Conservation (phyloP, 2,888 invertebrate genomes). For the Hyposoter dolosus region DNA sequence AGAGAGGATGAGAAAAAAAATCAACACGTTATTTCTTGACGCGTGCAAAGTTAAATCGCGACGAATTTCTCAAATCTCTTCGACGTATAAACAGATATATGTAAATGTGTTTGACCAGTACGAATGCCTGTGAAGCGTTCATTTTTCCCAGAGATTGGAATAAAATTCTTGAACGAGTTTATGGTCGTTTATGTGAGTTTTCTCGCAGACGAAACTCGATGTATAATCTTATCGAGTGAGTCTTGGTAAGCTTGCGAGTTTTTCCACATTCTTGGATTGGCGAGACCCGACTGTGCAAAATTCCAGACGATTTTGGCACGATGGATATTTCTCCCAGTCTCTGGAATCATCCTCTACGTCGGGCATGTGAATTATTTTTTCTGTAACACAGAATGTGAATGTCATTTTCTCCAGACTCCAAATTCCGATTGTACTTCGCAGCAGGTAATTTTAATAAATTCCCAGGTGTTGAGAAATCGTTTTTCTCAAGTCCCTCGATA, state of each 20-base stretch:
- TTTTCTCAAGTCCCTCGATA: background rate
- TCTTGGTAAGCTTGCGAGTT: conserved; percentile 1
- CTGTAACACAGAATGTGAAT: background rate
- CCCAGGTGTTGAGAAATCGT: background rate
- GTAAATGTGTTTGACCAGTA: background rate
- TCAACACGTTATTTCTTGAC: background rate
- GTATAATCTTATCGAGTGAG: conserved; percentile 3
- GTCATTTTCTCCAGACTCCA: background rate
- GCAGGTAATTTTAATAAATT: background rate
- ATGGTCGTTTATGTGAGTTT: conserved; percentile 19
- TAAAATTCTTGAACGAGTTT: conserved; percentile 13
- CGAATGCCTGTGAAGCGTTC: conserved; percentile 18
- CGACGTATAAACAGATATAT: background rate
- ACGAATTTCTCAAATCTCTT: conserved; percentile 20
- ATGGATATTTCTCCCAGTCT: background rate
- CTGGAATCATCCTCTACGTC: background rate
- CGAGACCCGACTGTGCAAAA: background rate
- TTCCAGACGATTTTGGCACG: conserved; percentile 1
- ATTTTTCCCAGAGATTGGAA: conserved; percentile 29
- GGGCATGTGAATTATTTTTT: background rate
- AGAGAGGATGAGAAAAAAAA: background rate
- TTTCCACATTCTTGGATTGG: conserved; percentile 40
- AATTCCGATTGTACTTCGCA: conserved; percentile 4
- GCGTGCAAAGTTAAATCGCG: background rate
- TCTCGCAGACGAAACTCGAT: background rate